A percentile compares a stretch with the other conserved stretches of the same genome.
Conservation (phyloP, 2,797 vertebrate genomes). For the Heteromormyrus szaboi region DNA sequence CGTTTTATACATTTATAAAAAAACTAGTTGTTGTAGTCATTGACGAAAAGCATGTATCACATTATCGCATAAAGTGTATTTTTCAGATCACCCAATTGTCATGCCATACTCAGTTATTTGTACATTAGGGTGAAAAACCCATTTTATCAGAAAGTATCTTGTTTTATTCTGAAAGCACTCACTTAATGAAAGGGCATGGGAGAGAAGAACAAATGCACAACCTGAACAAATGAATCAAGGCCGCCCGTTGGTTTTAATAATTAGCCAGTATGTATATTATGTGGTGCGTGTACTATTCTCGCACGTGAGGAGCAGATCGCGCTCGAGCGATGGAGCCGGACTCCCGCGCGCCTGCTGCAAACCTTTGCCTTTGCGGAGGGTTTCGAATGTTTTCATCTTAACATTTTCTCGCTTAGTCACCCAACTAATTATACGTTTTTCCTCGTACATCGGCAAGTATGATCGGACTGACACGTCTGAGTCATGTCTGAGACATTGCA, state of each 20-base stretch:
- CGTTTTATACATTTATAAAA: neutral
- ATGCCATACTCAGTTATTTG: neutral
- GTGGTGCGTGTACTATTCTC: neutral
- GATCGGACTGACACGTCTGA: neutral
- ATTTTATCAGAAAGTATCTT: neutral
- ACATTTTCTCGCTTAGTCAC: neutral
- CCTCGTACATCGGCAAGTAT: neutral
- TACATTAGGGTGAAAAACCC: neutral
- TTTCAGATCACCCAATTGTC: neutral
- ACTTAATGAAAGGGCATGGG: neutral
- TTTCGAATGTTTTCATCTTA: neutral
- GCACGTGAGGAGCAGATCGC: neutral
- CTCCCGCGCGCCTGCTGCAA: neutral
- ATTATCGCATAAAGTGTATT: neutral
- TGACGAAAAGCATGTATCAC: too few relatives aligned
- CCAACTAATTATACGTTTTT: slow-evolving; percentile 3
- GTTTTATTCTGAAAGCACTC: neutral
- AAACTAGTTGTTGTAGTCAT: neutral
- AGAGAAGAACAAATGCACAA: neutral
- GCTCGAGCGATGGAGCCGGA: neutral
- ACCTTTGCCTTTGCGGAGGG: neutral
- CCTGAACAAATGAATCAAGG: neutral
- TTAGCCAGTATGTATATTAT: neutral
- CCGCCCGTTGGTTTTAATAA: neutral
- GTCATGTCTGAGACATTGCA: neutral